These are phyloP conservation scores for Masnerella sp. DNA, from an alignment of 2,888 invertebrate genomes.

Conservation along the genomic window DNA sequence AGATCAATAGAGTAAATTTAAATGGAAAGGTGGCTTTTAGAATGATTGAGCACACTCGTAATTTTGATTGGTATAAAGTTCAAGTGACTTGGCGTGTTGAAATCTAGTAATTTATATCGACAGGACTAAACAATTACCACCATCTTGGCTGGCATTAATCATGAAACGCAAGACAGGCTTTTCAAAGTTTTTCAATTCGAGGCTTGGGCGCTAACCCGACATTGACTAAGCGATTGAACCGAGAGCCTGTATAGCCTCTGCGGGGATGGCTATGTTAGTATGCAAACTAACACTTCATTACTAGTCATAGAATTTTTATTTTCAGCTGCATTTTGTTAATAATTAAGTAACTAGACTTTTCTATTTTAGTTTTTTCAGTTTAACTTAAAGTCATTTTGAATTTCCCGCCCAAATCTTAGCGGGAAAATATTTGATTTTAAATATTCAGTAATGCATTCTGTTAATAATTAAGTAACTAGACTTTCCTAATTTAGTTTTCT, in stretches of 20 bases:
- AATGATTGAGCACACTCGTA: not conserved
- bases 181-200: constrained; percentile 60
- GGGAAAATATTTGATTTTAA: too few relatives aligned
- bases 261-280: constrained; percentile 37
- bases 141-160: constrained; percentile 58
- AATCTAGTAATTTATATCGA: constrained; percentile 46
- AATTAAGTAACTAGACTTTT: not conserved
- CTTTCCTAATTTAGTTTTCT: not conserved
- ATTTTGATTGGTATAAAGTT: constrained; percentile 6
- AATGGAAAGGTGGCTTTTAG: not conserved
- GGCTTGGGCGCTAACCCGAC: constrained; percentile 44
- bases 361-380: not conserved
- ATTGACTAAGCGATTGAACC: constrained; percentile 48
- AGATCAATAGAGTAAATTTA: too few relatives aligned
- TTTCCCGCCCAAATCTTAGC: too few relatives aligned
- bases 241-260: constrained; percentile 32
- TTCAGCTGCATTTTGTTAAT: not conserved
- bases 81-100: constrained; percentile 46
- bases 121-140: constrained; percentile 56
- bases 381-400: not conserved
- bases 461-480: too few relatives aligned
- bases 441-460: too few relatives aligned
- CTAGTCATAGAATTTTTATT: constrained; percentile 11
- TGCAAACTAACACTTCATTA: constrained; percentile 45
- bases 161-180: constrained; percentile 55